Percentiles rank a stretch among this genome's conserved stretches.
phyloP scores from a whole-genome alignment of 2,113 vertebrate species.

The Sprattus sprattus region DNA sequence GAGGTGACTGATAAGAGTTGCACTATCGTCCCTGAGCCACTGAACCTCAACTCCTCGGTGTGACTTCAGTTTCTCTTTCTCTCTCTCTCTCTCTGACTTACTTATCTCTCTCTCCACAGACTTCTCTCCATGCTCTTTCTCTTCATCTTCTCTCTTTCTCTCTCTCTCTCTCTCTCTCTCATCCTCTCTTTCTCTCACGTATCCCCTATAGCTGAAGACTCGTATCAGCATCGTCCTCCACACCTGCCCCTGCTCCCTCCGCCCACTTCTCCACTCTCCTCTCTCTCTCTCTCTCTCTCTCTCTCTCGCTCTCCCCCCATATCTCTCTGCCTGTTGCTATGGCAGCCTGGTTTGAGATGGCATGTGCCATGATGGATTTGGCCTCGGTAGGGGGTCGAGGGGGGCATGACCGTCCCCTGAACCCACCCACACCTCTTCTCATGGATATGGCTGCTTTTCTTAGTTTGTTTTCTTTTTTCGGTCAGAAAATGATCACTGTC shows the following conservation, averaged over 20 bases:
- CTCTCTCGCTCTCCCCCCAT: too few relatives aligned
- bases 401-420: too few relatives aligned
- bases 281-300: not conserved
- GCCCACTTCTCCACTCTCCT: too few relatives aligned
- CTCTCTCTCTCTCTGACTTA: not conserved
- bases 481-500: too few relatives aligned
- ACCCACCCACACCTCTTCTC: too few relatives aligned
- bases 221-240: not conserved
- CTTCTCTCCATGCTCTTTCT: not conserved
- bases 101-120: not conserved
- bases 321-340: not conserved
- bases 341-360: not conserved
- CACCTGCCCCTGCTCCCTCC: too few relatives aligned
- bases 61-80: conserved; percentile 1
- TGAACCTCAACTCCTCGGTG: not conserved
- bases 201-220: not conserved
- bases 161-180: conserved; percentile 6
- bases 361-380: not conserved
- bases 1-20: conserved; percentile 56
- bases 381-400: too few relatives aligned
- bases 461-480: too few relatives aligned
- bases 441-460: too few relatives aligned
- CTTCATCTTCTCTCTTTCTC: not conserved
- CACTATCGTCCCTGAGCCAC: conserved; percentile 45
- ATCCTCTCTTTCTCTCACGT: not conserved